phyloP scores from a whole-genome alignment of 2,113 vertebrate species.

The Scortum barcoo region DNA sequence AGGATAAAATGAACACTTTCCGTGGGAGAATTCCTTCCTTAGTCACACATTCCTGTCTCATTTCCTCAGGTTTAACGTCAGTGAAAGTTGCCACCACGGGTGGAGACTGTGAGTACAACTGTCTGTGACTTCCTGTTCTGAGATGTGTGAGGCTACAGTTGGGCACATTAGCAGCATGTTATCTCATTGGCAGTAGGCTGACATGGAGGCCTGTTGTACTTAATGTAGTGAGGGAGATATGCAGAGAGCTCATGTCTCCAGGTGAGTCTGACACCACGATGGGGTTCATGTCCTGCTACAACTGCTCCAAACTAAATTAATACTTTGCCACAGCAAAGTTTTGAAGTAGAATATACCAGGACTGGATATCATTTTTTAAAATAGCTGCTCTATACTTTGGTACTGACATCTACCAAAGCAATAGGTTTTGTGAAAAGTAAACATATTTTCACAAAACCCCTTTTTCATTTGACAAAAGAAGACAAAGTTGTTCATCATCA shows the following conservation, averaged over 20 bases:
- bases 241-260: background rate
- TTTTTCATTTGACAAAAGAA: background rate
- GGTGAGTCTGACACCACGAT: background rate
- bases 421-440: background rate
- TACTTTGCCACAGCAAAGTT: background rate
- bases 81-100: conserved; percentile 61
- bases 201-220: background rate
- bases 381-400: background rate
- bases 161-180: conserved; percentile 28
- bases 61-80: conserved; percentile 57
- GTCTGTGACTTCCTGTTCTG: conserved; percentile 66
- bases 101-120: conserved; percentile 70
- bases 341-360: too few relatives aligned
- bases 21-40: conserved; percentile 28
- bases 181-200: conserved; percentile 28
- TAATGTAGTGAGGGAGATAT: background rate
- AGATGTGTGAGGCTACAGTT: conserved; percentile 45
- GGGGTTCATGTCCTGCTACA: background rate
- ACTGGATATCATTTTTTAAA: background rate
- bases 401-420: background rate
- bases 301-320: background rate
- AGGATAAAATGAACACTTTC: conserved; percentile 28
- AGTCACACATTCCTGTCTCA: conserved; percentile 50
- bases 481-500: background rate
- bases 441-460: background rate